Evolutionary conservation across 2,113 vertebrate species (phyloP).

Genomic region (Pseudopodoces humilis): DNA sequence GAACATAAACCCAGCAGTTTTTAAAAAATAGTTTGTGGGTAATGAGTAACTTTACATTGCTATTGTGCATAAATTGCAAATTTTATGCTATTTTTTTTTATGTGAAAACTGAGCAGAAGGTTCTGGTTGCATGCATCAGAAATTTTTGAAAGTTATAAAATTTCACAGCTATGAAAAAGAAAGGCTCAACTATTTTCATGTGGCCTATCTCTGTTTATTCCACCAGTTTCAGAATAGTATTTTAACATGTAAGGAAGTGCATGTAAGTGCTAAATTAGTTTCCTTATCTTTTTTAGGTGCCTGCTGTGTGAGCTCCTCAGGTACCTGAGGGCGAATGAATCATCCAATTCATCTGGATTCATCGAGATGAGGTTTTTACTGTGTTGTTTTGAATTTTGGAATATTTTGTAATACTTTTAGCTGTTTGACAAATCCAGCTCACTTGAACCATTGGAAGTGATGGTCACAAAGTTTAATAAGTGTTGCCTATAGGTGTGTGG

Average conservation of each 20-base stretch:
- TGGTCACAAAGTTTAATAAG: not conserved
- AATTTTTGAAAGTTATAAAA: not conserved
- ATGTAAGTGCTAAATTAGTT: not conserved
- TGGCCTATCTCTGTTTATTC: not conserved
- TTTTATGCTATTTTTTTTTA: not conserved
- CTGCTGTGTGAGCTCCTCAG: not conserved
- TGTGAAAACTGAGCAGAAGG: not conserved
- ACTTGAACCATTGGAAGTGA: not conserved
- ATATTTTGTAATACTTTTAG: not conserved
- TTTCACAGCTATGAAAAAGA: not conserved
- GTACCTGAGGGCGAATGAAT: not conserved
- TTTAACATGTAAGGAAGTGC: not conserved
- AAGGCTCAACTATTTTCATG: not conserved
- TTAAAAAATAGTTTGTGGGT: not conserved
- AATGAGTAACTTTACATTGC: fast-evolving
- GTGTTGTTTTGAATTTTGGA: not conserved
- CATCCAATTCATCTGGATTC: not conserved
- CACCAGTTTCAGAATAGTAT: not conserved
- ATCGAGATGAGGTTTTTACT: not conserved
- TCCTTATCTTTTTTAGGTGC: not conserved
- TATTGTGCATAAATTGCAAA: not conserved
- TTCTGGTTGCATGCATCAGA: not conserved
- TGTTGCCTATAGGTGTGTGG: not conserved
- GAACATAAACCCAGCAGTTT: not conserved
- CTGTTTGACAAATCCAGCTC: not conserved